These are phyloP conservation scores for Coryphaenoides rupestris DNA, from an alignment of 2,113 vertebrate genomes.

Conservation along the genomic window DNA sequence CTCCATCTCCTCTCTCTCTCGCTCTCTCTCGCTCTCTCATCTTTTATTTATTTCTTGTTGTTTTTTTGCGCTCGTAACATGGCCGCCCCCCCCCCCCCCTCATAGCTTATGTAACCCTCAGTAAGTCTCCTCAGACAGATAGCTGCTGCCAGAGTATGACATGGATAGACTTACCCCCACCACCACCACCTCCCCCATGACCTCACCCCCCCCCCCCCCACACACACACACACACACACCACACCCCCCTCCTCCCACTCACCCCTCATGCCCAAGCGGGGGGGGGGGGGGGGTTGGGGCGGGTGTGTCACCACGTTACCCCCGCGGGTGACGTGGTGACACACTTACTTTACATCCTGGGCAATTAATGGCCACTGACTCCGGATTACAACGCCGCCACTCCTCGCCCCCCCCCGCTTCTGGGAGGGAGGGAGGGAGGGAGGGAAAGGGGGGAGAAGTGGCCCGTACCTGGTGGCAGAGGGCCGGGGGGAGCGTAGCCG, in stretches of 20 bases:
- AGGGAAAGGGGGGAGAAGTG: too few species aligned
- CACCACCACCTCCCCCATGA: slow-evolving; percentile 11
- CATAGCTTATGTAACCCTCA: slow-evolving; percentile 61
- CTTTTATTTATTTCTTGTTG: background rate
- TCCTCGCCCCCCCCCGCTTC: too few species aligned
- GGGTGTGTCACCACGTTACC: too few species aligned
- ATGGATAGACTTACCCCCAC: slow-evolving; percentile 68
- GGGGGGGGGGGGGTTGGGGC: too few species aligned
- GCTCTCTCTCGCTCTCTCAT: background rate
- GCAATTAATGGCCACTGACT: slow-evolving; percentile 89
- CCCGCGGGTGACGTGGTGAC: slow-evolving; percentile 81
- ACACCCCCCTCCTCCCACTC: slow-evolving; percentile 27
- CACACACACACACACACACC: too few species aligned
- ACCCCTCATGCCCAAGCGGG: slow-evolving; percentile 67
- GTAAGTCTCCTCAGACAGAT: slow-evolving; percentile 60
- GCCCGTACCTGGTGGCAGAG: too few species aligned
- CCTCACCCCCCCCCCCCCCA: too few species aligned
- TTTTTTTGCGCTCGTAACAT: background rate
- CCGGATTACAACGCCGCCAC: slow-evolving; percentile 78
- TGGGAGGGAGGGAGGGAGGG: too few species aligned
- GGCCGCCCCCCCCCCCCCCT: slow-evolving; percentile 29
- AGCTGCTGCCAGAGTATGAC: slow-evolving; percentile 54
- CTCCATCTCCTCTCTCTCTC: background rate
- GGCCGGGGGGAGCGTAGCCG: slow-evolving; percentile 37
- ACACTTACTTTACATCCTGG: slow-evolving; percentile 89